Conservation (phyloP, 2,888 invertebrate genomes). For the Parasteatoda lunata region DNA sequence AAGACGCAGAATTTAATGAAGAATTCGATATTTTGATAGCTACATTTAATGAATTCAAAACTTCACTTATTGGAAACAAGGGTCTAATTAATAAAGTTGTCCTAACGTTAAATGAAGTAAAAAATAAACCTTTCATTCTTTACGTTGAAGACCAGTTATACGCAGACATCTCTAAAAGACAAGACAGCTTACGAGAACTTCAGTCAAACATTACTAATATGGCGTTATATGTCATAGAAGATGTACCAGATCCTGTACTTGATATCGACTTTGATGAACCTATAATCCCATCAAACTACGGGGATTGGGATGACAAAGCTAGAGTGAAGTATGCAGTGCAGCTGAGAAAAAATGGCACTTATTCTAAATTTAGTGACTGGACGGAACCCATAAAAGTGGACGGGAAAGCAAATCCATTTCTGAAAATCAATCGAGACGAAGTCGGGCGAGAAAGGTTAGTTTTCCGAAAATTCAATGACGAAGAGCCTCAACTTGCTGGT, state of each 20-base stretch:
- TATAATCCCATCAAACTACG: background rate
- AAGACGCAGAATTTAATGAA: background rate
- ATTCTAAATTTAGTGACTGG: slow-evolving; percentile 6
- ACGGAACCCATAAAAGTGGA: background rate
- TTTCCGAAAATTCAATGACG: background rate
- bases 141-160: background rate
- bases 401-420: background rate
- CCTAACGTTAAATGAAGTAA: background rate
- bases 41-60: background rate
- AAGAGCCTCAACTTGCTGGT: background rate
- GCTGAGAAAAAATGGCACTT: background rate
- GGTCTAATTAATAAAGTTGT: slow-evolving; percentile 1
- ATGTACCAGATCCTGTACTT: background rate
- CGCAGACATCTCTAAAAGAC: background rate
- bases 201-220: background rate
- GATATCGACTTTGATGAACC: background rate
- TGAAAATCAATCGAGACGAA: background rate
- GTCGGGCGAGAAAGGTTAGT: background rate
- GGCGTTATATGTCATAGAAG: background rate
- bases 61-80: background rate
- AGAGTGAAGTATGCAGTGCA: slow-evolving; percentile 4
- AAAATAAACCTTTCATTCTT: background rate
- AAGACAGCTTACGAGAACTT: background rate
- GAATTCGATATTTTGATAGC: background rate
- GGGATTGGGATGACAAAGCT: background rate